These are phyloP conservation scores for Drosophila recens DNA, from an alignment of 2,888 invertebrate species.

Conservation along the genomic window DNA sequence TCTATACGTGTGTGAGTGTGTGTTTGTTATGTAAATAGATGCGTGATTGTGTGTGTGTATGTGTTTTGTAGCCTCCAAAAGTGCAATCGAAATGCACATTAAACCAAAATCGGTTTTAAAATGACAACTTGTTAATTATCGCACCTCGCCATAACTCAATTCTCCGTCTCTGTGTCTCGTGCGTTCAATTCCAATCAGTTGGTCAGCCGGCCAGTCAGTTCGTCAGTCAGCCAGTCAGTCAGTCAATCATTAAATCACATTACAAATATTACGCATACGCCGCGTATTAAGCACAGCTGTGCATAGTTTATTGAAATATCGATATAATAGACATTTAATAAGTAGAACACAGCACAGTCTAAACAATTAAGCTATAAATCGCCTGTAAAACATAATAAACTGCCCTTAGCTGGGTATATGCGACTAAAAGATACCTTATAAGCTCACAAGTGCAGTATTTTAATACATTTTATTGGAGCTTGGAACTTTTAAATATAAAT, in stretches of 20 bases:
- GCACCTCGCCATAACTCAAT: conserved; percentile 65
- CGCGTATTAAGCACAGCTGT: conserved; percentile 28
- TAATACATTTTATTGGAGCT: neutral
- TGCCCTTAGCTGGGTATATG: neutral
- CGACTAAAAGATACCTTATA: neutral
- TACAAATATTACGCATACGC: conserved; percentile 57
- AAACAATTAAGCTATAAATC: conserved; percentile 21
- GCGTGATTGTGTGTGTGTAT: conserved; percentile 20
- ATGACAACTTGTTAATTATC: conserved; percentile 77
- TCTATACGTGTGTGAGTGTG: conserved; percentile 23
- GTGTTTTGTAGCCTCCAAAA: conserved; percentile 65
- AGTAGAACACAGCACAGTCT: conserved; percentile 20
- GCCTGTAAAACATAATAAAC: neutral
- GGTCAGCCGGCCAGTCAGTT: conserved; percentile 13
- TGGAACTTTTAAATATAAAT: neutral
- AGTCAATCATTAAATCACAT: conserved; percentile 21
- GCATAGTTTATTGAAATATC: conserved; percentile 16
- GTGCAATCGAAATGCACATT: conserved; percentile 67
- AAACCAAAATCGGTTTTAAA: conserved; percentile 64
- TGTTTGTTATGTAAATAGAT: conserved; percentile 31
- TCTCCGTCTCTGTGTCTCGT: neutral
- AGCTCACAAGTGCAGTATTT: neutral
- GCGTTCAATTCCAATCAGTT: conserved; percentile 27
- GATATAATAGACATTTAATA: conserved; percentile 28
- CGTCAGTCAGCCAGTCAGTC: conserved; percentile 34